phyloP scores from a whole-genome alignment of 2,888 invertebrate genomes.

The Nomada goodeniana region DNA sequence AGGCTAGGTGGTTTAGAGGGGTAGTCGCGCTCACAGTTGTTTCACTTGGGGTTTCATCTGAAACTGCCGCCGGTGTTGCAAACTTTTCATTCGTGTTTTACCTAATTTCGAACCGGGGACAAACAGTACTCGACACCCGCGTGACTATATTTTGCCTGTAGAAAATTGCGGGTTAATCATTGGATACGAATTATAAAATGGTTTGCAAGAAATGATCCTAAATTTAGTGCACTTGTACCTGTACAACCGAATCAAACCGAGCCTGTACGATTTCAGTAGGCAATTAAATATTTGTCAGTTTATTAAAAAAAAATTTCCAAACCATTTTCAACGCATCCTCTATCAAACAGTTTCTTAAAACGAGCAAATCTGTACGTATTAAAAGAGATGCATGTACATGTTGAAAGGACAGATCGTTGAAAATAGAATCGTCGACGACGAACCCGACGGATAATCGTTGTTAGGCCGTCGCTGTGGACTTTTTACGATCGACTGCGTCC shows the following conservation, averaged over 20 bases:
- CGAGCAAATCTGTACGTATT: not conserved
- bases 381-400: too few species aligned
- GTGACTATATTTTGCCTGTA: not conserved
- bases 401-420: slow-evolving; percentile 1
- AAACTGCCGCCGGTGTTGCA: slow-evolving; percentile 5
- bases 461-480: slow-evolving; percentile 17
- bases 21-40: slow-evolving; percentile 8
- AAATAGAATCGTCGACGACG: not conserved
- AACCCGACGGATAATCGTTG: slow-evolving; percentile 39
- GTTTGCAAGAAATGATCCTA: too few species aligned
- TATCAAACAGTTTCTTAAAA: not conserved
- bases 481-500: slow-evolving; percentile 36
- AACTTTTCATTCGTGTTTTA: not conserved
- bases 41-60: slow-evolving; percentile 33
- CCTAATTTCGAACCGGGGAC: not conserved
- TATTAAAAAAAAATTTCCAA: too few species aligned
- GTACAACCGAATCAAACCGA: too few species aligned
- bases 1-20: slow-evolving; percentile 12
- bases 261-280: too few species aligned
- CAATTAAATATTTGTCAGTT: too few species aligned
- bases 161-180: not conserved
- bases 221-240: too few species aligned
- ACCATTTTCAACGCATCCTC: not conserved
- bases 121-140: not conserved
- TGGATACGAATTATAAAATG: too few species aligned